Base-by-base conservation (phyloP, 2,113 vertebrate species). In the Pomatostomus ruficeps region DNA sequence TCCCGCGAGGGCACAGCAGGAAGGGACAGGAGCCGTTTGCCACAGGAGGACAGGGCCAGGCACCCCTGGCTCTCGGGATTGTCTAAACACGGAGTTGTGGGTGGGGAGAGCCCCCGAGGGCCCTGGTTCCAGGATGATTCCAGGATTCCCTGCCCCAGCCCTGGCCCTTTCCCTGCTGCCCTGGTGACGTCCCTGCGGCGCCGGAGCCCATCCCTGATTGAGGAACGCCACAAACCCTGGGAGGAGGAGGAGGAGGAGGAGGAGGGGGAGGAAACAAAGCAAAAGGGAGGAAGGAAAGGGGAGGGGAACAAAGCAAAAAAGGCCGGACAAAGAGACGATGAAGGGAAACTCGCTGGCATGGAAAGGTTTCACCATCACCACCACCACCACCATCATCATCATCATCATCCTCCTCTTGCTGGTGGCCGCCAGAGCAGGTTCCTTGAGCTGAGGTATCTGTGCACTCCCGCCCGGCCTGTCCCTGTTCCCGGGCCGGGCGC, bases 181-280 rank as follows among this genome's bases (percentile, higher is more conserved):
- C 45, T 94, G 95, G 94, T 93, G 90, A 96, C 12, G 1, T 94
- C 85, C 88, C 72, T 9, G 3, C 67, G 61, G 91, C 92, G 94
- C 80, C 67, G 91, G 75, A 94, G 93, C 96, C n/a, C 65, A 96
- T 96, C 97, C 97, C 98, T 98, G 98, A 98, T 98, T 98, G 98
- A 97, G 97, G 94, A 96, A 97, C 91, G 88, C 97, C 95, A 89
- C 96, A 96, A 96, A 97, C 97, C 95, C 96, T 79, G 96, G 89
- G 59, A 90, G 95, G 87, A 91, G 61, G 86, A 95, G 61, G 62
- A 62, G 42, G 65, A 72, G 81, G 70, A 63, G 80, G 89, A 87
- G n/a, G n/a, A n/a, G n/a, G n/a, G n/a, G n/a, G n/a, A n/a, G 21
- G 81, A 72, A 70, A 52, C 48, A 55, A 89, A 88, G 45, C 73